A percentile compares a stretch with the other conserved stretches of the same genome.
These are phyloP conservation scores for Trichonephila inaurata DNA, from an alignment of 1,140 invertebrate species.

Conservation along the genomic window DNA sequence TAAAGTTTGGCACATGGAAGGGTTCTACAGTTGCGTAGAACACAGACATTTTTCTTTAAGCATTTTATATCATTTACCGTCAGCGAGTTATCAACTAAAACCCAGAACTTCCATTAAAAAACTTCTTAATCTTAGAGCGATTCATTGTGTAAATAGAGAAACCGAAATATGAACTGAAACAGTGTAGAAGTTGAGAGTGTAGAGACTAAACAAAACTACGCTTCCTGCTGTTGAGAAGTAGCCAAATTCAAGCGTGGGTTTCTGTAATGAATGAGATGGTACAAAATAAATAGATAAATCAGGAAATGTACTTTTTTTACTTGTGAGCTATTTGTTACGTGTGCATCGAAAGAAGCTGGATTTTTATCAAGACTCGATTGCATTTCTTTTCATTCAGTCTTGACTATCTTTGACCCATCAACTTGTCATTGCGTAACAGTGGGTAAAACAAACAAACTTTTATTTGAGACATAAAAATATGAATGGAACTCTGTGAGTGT, in stretches of 20 bases:
- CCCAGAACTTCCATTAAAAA: background rate
- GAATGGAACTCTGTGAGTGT: background rate
- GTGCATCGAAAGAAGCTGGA: no score
- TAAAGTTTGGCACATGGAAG: no score
- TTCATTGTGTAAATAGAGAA: background rate
- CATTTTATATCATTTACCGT: no score
- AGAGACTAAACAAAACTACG: conserved; percentile 57
- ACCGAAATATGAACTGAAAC: background rate
- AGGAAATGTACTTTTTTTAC: background rate
- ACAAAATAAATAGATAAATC: background rate
- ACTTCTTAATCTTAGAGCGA: background rate
- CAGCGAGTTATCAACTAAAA: background rate
- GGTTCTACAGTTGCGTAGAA: no score
- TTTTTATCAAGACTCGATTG: background rate
- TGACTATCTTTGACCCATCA: conserved; percentile 21
- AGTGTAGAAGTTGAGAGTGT: background rate
- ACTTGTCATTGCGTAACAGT: conserved; percentile 30
- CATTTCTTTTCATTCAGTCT: background rate
- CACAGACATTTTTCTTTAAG: no score
- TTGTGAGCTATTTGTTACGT: conserved; percentile 2
- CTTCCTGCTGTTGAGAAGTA: conserved; percentile 21
- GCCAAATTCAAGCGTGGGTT: conserved; percentile 18
- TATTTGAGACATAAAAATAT: background rate
- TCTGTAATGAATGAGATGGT: conserved; percentile 12
- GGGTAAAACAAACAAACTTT: conserved; percentile 13